Evolutionary conservation across 2,113 vertebrate species (phyloP).

Genomic region (Xiphophorus maculatus): DNA sequence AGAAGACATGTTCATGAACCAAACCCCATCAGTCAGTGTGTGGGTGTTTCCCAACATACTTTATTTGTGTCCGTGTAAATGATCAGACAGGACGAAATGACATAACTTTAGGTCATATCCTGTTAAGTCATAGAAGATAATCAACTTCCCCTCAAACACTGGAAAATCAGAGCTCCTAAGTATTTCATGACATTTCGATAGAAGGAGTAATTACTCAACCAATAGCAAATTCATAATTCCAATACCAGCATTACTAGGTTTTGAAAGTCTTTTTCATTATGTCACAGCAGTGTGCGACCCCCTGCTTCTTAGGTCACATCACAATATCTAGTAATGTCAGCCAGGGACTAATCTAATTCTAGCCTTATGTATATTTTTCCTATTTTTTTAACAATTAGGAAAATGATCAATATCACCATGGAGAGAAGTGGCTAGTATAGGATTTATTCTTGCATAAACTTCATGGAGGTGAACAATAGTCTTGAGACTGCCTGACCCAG

Average conservation of each 20-base stretch:
- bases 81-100: slow-evolving; percentile 71
- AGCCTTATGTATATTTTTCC: slow-evolving; percentile 45
- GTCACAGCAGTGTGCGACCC: slow-evolving; percentile 65
- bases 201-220: slow-evolving; percentile 62
- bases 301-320: slow-evolving; percentile 58
- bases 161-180: slow-evolving; percentile 28
- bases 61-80: slow-evolving; percentile 42
- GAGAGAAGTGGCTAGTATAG: slow-evolving; percentile 22
- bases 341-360: slow-evolving; percentile 57
- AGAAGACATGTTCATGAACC: slow-evolving; percentile 16
- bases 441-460: slow-evolving; percentile 17
- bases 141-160: slow-evolving; percentile 34
- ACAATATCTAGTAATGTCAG: slow-evolving; percentile 54
- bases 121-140: slow-evolving; percentile 72
- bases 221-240: slow-evolving; percentile 55
- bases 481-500: slow-evolving; percentile 37
- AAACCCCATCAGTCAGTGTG: slow-evolving; percentile 31
- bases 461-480: slow-evolving; percentile 40
- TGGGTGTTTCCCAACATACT: slow-evolving; percentile 49
- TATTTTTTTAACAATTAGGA: slow-evolving; percentile 41
- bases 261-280: slow-evolving; percentile 51
- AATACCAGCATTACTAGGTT: slow-evolving; percentile 41
- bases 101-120: slow-evolving; percentile 75
- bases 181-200: slow-evolving; percentile 41
- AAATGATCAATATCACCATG: slow-evolving; percentile 36